Evolutionary conservation across 2,797 vertebrate species (phyloP), one percentile per base, ranked within the genome.

Genomic region (Lithobates sylvaticus): DNA sequence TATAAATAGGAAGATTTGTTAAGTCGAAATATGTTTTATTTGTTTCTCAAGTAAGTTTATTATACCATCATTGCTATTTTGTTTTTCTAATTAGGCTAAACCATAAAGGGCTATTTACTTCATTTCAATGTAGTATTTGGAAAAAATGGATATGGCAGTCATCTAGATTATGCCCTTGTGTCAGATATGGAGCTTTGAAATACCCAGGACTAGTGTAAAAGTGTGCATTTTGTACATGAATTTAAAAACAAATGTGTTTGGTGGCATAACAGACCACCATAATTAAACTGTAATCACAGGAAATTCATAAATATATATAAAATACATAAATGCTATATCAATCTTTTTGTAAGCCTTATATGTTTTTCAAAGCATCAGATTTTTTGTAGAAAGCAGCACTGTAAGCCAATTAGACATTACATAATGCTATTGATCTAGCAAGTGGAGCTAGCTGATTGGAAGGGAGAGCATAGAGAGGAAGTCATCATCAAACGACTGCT

Each of bases 21-120:
- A 72, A 82, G n/a, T 47, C 10, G 18, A 71, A 71, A 39, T 74
- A 64, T 58, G 21, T 85, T 50, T 67, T 42, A 74, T 82, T 16
- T 70, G 84, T 73, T 44, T 1, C 70, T 69, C 34, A 54, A 36
- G 36, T 42, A n/a, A 29, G 26, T 44, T 36, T 74, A 73, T 81
- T 34, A 72, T 72, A 26, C 29, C n/a, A 68, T 69, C 42, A 44
- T 69, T 44, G 10, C 32, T n/a, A 12, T 42, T 8, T 69, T 65
- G 5, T 42, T 10, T 58, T 15, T 65, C 36, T 29, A 15, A 61
- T 23, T 61, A 15, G 27, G 10, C 29, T 67, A 27, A 67, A 27
- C n/a, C 10, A 26, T 26, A 67, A 67, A 67, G 12, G 0, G 10
- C 65, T 67, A 26, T 27, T 67, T 67, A 67, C 65, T 67, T 67